A percentile compares a stretch with the other conserved stretches of the same genome.
These are phyloP conservation scores for Aplocera efformata DNA, from an alignment of 2,888 invertebrate genomes.

Conservation along the genomic window DNA sequence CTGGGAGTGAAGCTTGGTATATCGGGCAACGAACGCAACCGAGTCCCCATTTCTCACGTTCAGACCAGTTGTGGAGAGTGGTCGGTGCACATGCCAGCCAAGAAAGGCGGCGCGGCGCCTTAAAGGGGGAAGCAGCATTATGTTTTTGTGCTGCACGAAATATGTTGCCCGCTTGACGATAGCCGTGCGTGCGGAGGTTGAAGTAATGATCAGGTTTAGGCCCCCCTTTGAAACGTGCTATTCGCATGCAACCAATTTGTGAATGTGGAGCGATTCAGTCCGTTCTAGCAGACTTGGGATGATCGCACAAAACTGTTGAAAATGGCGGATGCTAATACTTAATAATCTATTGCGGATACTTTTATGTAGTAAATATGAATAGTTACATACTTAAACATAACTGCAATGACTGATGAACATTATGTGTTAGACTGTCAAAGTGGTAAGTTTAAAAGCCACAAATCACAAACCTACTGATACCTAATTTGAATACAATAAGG, in stretches of 20 bases:
- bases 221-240: conserved; percentile 26
- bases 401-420: not conserved
- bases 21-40: conserved; percentile 54
- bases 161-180: conserved; percentile 46
- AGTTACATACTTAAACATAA: too few relatives aligned
- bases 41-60: conserved; percentile 70
- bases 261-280: conserved; percentile 7
- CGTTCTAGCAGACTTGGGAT: conserved; percentile 20
- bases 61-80: conserved; percentile 61
- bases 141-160: conserved; percentile 57
- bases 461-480: conserved; percentile 19
- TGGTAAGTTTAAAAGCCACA: conserved; percentile 9
- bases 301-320: conserved; percentile 16
- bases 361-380: too few relatives aligned
- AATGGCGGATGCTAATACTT: conserved; percentile 10
- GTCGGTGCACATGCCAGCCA: conserved; percentile 66
- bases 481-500: conserved; percentile 27
- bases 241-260: conserved; percentile 26
- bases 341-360: too few relatives aligned
- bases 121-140: conserved; percentile 63
- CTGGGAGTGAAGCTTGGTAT: conserved; percentile 48
- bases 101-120: conserved; percentile 68
- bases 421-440: not conserved
- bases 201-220: conserved; percentile 44
- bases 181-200: conserved; percentile 40